A percentile compares a stretch with the other conserved stretches of the same genome.
These are phyloP conservation scores for Sarcophaga bullata DNA, from an alignment of 1,140 invertebrate species.

Conservation along the genomic window DNA sequence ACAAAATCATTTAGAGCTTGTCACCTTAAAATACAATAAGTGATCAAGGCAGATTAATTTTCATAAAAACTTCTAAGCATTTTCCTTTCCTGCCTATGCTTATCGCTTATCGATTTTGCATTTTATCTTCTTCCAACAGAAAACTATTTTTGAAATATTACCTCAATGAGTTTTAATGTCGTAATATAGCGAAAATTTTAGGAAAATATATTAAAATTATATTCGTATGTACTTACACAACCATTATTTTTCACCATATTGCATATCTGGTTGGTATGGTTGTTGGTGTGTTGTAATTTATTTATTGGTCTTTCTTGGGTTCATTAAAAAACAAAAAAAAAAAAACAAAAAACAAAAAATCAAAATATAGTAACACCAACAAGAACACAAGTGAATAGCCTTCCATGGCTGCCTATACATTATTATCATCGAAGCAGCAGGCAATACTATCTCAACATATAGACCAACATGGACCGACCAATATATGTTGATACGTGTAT, in stretches of 20 bases:
- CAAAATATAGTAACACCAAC: not conserved
- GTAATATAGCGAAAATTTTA: too few relatives aligned
- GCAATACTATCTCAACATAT: not conserved
- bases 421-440: not conserved
- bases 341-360: not conserved
- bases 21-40: too few relatives aligned
- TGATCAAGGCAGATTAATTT: too few relatives aligned
- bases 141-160: too few relatives aligned
- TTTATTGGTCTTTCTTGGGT: not conserved
- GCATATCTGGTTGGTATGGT: not conserved
- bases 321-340: not conserved
- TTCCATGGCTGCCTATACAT: not conserved
- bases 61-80: too few relatives aligned
- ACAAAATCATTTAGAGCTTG: too few relatives aligned
- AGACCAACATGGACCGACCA: not conserved
- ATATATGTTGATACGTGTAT: not conserved
- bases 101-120: too few relatives aligned
- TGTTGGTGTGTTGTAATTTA: not conserved
- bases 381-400: not conserved
- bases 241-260: not conserved
- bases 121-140: too few relatives aligned
- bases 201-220: too few relatives aligned
- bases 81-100: too few relatives aligned
- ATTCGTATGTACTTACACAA: too few relatives aligned
- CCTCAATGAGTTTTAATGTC: too few relatives aligned